Conservation (phyloP, 2,888 invertebrate genomes). For the Mythimna loreyi region DNA sequence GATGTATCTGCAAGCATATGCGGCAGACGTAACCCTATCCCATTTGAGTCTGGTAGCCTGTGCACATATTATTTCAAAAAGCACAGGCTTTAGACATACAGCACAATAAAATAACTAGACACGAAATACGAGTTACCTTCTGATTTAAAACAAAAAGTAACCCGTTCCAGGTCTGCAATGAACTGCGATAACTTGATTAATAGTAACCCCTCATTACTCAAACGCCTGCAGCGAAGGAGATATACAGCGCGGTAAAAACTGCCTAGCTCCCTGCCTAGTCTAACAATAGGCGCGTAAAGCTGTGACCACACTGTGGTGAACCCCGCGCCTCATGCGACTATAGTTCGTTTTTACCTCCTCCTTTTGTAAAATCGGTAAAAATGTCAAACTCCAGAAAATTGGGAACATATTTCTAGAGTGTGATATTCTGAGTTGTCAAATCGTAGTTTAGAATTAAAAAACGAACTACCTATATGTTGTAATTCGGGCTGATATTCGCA, state of each 20-base stretch:
- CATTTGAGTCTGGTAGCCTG: too few species aligned
- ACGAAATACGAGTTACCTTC: neutral
- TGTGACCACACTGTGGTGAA: neutral
- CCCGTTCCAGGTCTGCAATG: neutral
- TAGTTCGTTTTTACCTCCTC: too few species aligned
- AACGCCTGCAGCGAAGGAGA: slow-evolving; percentile 10
- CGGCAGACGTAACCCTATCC: too few species aligned
- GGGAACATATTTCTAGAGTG: too few species aligned
- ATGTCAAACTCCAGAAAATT: too few species aligned
- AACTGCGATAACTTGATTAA: slow-evolving; percentile 3
- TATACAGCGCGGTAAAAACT: slow-evolving; percentile 8
- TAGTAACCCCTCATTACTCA: slow-evolving; percentile 15
- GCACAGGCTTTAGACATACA: neutral
- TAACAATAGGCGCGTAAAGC: neutral
- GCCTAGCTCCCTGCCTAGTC: slow-evolving; percentile 13
- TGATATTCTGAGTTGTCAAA: too few species aligned
- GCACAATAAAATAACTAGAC: neutral
- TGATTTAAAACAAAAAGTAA: neutral
- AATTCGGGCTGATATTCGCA: too few species aligned
- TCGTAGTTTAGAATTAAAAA: too few species aligned
- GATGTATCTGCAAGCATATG: too few species aligned
- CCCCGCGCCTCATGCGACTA: neutral
- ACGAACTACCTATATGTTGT: too few species aligned
- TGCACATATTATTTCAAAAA: too few species aligned
- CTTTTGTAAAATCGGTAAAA: too few species aligned